A percentile compares a stretch with the other conserved stretches of the same genome.
phyloP scores from a whole-genome alignment of 1,140 invertebrate genomes.

The Acromyrmex charruanus region DNA sequence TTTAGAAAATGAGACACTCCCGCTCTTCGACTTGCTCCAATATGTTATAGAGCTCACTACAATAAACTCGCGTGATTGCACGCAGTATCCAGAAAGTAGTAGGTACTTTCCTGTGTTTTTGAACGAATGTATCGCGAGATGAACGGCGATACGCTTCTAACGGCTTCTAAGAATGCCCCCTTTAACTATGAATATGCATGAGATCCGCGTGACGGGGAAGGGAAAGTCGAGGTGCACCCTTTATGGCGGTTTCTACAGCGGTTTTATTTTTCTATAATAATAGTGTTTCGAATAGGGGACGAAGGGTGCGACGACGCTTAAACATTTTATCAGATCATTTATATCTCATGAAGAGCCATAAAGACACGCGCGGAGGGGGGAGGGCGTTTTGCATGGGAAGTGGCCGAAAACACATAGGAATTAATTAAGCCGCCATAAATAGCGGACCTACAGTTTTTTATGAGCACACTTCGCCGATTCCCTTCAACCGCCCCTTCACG shows the following conservation, averaged over 20 bases:
- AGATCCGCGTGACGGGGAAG: slow-evolving; percentile 58
- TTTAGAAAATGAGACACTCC: too few species aligned
- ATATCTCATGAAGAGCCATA: slow-evolving; percentile 79
- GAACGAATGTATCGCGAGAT: slow-evolving; percentile 64
- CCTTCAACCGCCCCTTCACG: not conserved
- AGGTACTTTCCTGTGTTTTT: slow-evolving; percentile 21
- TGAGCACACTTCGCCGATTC: slow-evolving; percentile 60
- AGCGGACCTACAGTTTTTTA: slow-evolving; percentile 74
- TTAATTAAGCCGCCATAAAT: slow-evolving; percentile 82
- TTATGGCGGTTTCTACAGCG: slow-evolving; percentile 55
- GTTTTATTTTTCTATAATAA: slow-evolving; percentile 77
- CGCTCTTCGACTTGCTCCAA: too few species aligned
- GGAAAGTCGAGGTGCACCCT: slow-evolving; percentile 7
- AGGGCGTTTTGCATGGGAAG: slow-evolving; percentile 80
- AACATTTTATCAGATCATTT: slow-evolving; percentile 84
- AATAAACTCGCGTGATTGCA: slow-evolving; percentile 3
- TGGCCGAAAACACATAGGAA: slow-evolving; percentile 78
- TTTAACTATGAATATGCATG: slow-evolving; percentile 82
- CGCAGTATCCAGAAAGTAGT: not conserved
- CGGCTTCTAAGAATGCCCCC: slow-evolving; percentile 78
- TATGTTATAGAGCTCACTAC: too few species aligned
- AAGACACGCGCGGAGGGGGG: slow-evolving; percentile 71
- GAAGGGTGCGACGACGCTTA: slow-evolving; percentile 70
- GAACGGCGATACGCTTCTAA: slow-evolving; percentile 57
- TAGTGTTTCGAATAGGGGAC: slow-evolving; percentile 37